A percentile compares a stretch with the other conserved stretches of the same genome.
These are phyloP conservation scores for Chionomys nivalis DNA, from an alignment of 2,113 vertebrate genomes.

Conservation along the genomic window DNA sequence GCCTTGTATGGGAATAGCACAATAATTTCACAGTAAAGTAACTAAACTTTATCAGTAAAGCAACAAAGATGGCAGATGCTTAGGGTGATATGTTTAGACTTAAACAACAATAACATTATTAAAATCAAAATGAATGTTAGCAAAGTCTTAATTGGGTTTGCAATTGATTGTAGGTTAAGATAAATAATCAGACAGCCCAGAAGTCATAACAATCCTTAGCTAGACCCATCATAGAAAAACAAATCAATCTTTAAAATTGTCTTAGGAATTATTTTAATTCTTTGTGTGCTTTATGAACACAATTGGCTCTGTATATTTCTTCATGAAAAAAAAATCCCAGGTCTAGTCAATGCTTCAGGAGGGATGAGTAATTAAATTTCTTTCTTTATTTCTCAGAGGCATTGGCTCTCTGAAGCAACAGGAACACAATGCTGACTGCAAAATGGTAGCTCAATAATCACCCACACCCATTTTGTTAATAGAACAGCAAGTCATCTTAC, in stretches of 20 bases:
- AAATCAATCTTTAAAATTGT: neutral
- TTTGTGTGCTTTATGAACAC: neutral
- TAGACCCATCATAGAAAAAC: neutral
- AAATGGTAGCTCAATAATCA: neutral
- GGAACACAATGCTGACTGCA: rapidly evolving
- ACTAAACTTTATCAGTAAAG: neutral
- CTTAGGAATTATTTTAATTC: neutral
- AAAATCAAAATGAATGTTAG: neutral
- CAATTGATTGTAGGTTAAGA: neutral
- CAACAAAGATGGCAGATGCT: neutral
- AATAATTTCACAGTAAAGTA: neutral
- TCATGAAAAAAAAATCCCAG: neutral
- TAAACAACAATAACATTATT: neutral
- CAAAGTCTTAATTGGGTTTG: neutral
- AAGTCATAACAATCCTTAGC: neutral
- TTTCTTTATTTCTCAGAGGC: neutral
- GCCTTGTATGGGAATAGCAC: neutral
- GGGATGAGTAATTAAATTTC: neutral
- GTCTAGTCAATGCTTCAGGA: neutral
- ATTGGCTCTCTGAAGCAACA: rapidly evolving
- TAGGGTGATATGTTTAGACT: neutral
- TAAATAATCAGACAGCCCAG: neutral
- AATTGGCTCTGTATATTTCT: neutral
- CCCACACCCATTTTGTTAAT: neutral
- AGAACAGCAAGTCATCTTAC: conserved; percentile 80